Percentiles rank a stretch among this genome's conserved stretches.
Conservation (phyloP, 2,888 invertebrate species). For the Nephrotoma appendiculata region DNA sequence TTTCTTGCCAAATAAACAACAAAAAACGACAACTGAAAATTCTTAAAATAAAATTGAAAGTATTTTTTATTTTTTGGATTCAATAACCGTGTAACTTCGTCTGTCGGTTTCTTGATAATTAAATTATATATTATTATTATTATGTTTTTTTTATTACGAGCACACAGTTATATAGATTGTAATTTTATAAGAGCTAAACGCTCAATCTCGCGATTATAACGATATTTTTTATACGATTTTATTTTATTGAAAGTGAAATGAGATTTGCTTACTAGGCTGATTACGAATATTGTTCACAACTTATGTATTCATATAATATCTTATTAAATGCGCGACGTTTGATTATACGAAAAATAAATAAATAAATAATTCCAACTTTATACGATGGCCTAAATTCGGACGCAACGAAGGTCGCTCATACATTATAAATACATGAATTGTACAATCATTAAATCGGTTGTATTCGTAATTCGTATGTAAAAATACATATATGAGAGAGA, state of each 20-base stretch:
- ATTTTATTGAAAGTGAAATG: background rate
- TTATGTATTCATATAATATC: background rate
- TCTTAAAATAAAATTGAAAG: background rate
- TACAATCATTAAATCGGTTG: background rate
- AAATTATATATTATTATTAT: background rate
- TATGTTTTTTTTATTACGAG: background rate
- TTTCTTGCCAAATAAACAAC: background rate
- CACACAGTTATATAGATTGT: background rate
- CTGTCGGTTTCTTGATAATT: background rate
- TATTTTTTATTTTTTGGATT: background rate
- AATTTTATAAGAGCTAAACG: background rate
- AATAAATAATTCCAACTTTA: background rate
- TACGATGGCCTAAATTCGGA: background rate
- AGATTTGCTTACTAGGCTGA: background rate
- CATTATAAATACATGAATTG: background rate
- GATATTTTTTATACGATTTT: background rate
- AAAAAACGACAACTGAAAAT: background rate
- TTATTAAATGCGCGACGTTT: background rate
- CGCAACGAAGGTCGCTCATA: background rate
- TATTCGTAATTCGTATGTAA: background rate
- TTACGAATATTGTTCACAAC: background rate
- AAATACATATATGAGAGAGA: background rate
- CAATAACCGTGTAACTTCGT: background rate
- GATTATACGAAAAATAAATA: background rate
- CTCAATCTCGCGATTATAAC: background rate